Evolutionary conservation across 2,888 invertebrate species (phyloP).

Genomic region (Bursaphelenchus okinawaensis): DNA sequence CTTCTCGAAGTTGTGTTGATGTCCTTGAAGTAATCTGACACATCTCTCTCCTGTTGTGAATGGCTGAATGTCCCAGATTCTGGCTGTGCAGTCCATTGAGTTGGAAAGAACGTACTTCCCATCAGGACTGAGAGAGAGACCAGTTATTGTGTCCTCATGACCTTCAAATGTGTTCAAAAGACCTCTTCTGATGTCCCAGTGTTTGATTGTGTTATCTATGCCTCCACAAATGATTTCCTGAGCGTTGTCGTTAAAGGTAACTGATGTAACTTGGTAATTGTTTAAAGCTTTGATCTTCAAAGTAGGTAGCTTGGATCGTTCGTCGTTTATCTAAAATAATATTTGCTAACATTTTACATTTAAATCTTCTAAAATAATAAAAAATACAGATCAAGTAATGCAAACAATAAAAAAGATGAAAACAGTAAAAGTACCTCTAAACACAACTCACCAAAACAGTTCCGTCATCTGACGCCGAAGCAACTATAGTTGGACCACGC

Average conservation of each 20-base stretch:
- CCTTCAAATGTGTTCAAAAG: constrained; percentile 76
- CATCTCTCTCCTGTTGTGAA: constrained; percentile 82
- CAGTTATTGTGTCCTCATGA: constrained; percentile 91
- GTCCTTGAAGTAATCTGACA: constrained; percentile 80
- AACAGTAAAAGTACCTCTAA: background rate
- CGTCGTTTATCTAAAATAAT: constrained; percentile 69
- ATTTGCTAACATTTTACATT: constrained; percentile 11
- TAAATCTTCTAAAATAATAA: background rate
- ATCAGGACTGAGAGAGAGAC: constrained; percentile 70
- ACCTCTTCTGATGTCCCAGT: constrained; percentile 89
- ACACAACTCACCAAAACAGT: constrained; percentile 69
- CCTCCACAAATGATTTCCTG: constrained; percentile 91
- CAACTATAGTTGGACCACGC: constrained; percentile 81
- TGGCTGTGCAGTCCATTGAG: constrained; percentile 88
- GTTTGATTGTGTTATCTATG: constrained; percentile 84
- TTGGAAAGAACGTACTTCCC: constrained; percentile 80
- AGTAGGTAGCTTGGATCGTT: constrained; percentile 75
- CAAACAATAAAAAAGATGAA: background rate
- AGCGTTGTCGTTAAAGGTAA: constrained; percentile 87
- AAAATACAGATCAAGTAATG: too few relatives aligned
- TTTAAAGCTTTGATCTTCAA: constrained; percentile 62
- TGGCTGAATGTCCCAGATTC: constrained; percentile 94
- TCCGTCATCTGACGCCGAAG: constrained; percentile 89
- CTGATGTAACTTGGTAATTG: constrained; percentile 68
- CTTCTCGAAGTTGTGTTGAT: constrained; percentile 95